Evolutionary conservation across 2,113 vertebrate species (phyloP).

Genomic region (Varanus salvator): DNA sequence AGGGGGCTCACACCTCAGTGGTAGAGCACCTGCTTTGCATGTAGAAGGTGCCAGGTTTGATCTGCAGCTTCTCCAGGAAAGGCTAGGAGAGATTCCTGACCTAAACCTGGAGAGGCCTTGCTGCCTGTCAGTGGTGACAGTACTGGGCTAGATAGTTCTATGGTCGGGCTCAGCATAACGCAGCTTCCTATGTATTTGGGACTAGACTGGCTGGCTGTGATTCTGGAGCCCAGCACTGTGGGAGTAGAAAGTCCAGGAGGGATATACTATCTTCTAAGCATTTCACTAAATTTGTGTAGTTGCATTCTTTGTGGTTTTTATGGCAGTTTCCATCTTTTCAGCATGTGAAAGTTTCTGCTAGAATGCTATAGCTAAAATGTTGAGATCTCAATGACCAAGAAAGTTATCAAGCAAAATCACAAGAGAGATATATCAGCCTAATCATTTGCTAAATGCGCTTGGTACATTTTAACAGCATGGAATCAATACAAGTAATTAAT

Average conservation of each 20-base stretch:
- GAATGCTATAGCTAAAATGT: conserved; percentile 8
- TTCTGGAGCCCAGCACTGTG: too few species aligned
- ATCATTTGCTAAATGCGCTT: conserved; percentile 55
- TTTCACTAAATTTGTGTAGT: not conserved
- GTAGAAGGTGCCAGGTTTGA: too few species aligned
- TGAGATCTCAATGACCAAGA: conserved; percentile 35
- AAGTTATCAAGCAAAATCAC: conserved; percentile 2
- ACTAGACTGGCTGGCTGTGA: not conserved
- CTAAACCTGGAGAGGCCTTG: too few species aligned
- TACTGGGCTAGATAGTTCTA: too few species aligned
- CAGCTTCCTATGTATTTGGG: too few species aligned
- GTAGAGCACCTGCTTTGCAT: too few species aligned
- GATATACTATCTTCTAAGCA: conserved; percentile 3
- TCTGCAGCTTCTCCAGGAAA: too few species aligned
- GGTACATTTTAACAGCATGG: conserved; percentile 34
- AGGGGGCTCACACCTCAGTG: too few species aligned
- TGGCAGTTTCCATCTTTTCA: not conserved
- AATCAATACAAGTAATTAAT: conserved; percentile 42
- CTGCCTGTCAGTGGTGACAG: too few species aligned
- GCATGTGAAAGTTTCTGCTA: not conserved
- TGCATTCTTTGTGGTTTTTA: not conserved
- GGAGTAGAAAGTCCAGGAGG: too few species aligned
- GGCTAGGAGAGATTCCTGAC: too few species aligned
- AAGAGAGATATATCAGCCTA: not conserved
- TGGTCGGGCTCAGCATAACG: too few species aligned